phyloP scores from a whole-genome alignment of 1,140 invertebrate genomes.

The Phthorimaea operculella region DNA sequence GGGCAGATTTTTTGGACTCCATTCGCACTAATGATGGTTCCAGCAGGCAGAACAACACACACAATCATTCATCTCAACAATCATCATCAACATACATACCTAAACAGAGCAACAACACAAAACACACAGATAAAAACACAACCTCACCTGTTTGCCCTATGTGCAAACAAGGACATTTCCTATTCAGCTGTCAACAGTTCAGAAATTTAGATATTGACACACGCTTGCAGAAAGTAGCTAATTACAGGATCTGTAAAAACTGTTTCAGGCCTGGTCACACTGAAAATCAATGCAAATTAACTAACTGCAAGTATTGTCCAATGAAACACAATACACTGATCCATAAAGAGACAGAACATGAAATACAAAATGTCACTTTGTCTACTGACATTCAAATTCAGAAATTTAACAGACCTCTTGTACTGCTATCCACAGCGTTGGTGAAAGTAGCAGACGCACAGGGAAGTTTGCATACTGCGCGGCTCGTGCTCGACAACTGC shows the following conservation, averaged over 20 bases:
- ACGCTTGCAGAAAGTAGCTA: constrained; percentile 1
- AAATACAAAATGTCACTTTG: neutral
- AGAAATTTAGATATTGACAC: constrained; percentile 3
- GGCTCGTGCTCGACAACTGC: constrained; percentile 9
- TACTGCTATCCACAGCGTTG: constrained; percentile 11
- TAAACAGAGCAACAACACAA: no score
- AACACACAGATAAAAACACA: no score
- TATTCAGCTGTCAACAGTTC: constrained; percentile 3
- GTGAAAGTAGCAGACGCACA: constrained; percentile 6
- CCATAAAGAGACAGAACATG: neutral
- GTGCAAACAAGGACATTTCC: constrained; percentile 1
- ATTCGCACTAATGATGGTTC: no score
- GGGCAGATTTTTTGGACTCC: no score
- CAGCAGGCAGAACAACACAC: no score
- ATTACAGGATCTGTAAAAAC: constrained; percentile 5
- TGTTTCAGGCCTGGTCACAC: constrained; percentile 6
- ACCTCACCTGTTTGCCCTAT: no score
- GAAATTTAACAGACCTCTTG: constrained; percentile 6
- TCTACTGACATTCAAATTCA: neutral
- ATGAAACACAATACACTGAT: constrained; percentile 7
- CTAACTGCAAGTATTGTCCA: constrained; percentile 5
- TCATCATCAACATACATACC: no score
- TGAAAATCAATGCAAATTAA: neutral
- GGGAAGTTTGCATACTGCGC: constrained; percentile 1
- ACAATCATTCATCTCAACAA: no score